Evolutionary conservation across 2,888 invertebrate genomes (phyloP).

Genomic region (Torymus aiolomorphi): DNA sequence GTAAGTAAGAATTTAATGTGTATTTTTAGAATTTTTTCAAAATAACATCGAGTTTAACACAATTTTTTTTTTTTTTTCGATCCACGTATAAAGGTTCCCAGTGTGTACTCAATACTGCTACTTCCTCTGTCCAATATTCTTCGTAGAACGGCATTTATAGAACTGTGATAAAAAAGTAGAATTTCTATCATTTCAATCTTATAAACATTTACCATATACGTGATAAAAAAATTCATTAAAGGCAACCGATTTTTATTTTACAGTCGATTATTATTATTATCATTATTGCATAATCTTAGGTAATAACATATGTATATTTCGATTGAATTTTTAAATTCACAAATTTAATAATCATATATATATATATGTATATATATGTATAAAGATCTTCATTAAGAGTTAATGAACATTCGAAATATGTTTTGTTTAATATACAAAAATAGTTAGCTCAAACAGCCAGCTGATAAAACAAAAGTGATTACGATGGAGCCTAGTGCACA

Average conservation of each 20-base stretch:
- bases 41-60: constrained; percentile 26
- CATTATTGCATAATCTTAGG: constrained; percentile 50
- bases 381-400: constrained; percentile 9
- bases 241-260: constrained; percentile 49
- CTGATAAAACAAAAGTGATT: constrained; percentile 51
- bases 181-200: constrained; percentile 35
- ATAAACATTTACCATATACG: constrained; percentile 44
- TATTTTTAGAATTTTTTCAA: constrained; percentile 25
- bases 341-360: constrained; percentile 28
- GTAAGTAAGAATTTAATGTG: constrained; percentile 45
- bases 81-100: constrained; percentile 51
- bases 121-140: constrained; percentile 27
- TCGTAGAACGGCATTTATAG: constrained; percentile 23
- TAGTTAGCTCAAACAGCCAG: constrained; percentile 48
- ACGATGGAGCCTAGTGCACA: constrained; percentile 39
- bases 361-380: constrained; percentile 3
- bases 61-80: constrained; percentile 11
- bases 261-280: constrained; percentile 46
- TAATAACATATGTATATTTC: constrained; percentile 48
- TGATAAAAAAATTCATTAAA: constrained; percentile 45
- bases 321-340: constrained; percentile 42
- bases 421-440: constrained; percentile 53
- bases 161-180: constrained; percentile 30
- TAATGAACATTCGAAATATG: constrained; percentile 33
- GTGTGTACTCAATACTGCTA: constrained; percentile 55